These are phyloP conservation scores for Notolabrus celidotus DNA, from an alignment of 2,797 vertebrate species.

Conservation along the genomic window DNA sequence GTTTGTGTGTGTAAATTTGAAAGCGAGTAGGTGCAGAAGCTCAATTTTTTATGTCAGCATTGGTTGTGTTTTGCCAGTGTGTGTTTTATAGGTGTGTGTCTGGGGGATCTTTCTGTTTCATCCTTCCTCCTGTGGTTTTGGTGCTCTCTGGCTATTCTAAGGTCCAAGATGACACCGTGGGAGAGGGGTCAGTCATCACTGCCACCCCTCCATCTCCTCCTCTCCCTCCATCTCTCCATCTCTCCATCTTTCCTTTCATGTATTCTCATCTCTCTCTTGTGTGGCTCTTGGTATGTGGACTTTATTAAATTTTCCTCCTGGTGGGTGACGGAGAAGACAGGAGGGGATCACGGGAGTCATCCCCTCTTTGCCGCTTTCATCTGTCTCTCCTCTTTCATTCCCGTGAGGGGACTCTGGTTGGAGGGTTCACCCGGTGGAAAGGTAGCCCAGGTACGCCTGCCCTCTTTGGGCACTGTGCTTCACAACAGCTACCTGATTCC, in stretches of 20 bases:
- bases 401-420: constrained; percentile 59
- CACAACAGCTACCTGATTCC: constrained; percentile 67
- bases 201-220: constrained; percentile 76
- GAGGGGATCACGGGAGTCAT: constrained; percentile 73
- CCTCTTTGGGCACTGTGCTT: constrained; percentile 57
- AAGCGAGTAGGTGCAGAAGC: background rate
- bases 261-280: constrained; percentile 77
- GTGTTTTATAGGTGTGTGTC: constrained; percentile 22
- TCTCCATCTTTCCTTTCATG: constrained; percentile 79
- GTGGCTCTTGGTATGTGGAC: constrained; percentile 81
- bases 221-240: constrained; percentile 62
- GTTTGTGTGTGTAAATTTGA: constrained; percentile 24
- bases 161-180: constrained; percentile 89
- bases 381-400: constrained; percentile 76
- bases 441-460: constrained; percentile 71
- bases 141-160: constrained; percentile 78
- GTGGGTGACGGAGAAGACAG: constrained; percentile 79
- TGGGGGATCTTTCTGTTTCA: constrained; percentile 72
- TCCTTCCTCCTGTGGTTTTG: constrained; percentile 65
- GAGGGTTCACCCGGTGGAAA: constrained; percentile 70
- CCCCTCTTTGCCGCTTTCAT: constrained; percentile 78
- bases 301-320: constrained; percentile 85
- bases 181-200: constrained; percentile 86
- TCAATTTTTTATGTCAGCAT: constrained; percentile 49
- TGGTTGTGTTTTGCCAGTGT: constrained; percentile 49